A percentile compares a stretch with the other conserved stretches of the same genome.
These are phyloP conservation scores for Neoitamus cyanurus DNA, from an alignment of 2,888 invertebrate species.

Conservation along the genomic window DNA sequence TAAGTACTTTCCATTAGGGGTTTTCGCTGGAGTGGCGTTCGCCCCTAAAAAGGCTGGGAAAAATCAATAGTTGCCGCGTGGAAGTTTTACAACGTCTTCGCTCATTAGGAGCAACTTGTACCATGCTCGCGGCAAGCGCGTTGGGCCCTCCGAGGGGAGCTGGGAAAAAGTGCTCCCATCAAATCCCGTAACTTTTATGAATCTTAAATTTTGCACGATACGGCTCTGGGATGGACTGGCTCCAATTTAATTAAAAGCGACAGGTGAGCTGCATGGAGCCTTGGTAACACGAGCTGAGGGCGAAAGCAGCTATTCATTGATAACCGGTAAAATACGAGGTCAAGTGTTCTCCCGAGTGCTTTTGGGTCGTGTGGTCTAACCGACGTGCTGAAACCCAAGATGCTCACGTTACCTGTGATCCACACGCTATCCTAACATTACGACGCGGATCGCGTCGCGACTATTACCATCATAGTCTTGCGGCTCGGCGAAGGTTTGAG, in stretches of 20 bases:
- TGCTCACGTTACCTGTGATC: not conserved
- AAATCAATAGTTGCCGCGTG: not conserved
- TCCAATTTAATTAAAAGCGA: constrained; percentile 11
- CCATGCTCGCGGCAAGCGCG: not conserved
- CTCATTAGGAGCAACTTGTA: not conserved
- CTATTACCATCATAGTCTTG: not conserved
- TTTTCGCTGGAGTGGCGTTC: not conserved
- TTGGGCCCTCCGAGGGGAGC: not conserved
- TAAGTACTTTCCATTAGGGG: constrained; percentile 29
- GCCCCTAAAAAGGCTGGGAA: not conserved
- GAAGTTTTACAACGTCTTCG: not conserved
- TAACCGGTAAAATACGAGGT: constrained; percentile 25
- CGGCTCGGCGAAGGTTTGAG: not conserved
- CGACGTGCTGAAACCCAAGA: not conserved
- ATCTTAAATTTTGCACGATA: not conserved
- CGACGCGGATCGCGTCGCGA: not conserved
- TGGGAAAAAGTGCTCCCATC: not conserved
- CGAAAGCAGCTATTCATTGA: constrained; percentile 11
- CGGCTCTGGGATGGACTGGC: not conserved
- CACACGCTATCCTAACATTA: not conserved
- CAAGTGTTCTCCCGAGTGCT: constrained; percentile 20
- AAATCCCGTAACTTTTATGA: not conserved
- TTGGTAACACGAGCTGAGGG: constrained; percentile 16
- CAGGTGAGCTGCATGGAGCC: constrained; percentile 9
- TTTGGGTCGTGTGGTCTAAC: constrained; percentile 27